Base-by-base conservation (phyloP, 2,797 vertebrate species). In the Chaenodraco wilsoni region DNA sequence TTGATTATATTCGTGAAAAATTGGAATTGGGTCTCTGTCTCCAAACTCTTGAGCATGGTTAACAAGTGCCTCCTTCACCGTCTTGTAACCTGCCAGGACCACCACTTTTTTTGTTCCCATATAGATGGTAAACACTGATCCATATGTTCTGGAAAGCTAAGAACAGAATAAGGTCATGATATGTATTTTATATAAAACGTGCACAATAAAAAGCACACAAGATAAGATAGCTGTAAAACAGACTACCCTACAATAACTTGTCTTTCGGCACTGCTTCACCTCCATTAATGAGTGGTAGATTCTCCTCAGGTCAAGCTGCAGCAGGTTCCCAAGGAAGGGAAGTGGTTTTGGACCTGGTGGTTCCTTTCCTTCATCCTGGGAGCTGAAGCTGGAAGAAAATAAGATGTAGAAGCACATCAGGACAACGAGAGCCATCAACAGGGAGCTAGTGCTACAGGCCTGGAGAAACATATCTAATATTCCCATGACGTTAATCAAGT, bases 61-160 rank as follows among this genome's bases (percentile, higher is more conserved):
- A 0, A 88, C 74, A 1, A 90, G 86, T 0, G 88, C 90, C 63
- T 87, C 85, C 67, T 87, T 88, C 68, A 91, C 85, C 0, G 87
- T 71, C 62, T 52, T 83, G 66, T 87, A 88, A 21, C 81, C 27
- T 27, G 27, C 27, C 27, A 27, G 27, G 27, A 27, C 27, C 27
- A 27, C 27, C 4, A 27, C 27, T 40, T 80, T 89, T 0, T 84
- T n/a, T 0, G 69, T 14, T 21, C 89, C 87, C 1, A 87, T 1
- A 10, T 81, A 56, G 11, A 89, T 3, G 0, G 76, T 87, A 65
- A 86, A 87, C 37, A 88, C 86, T 3, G 88, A 75, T 6, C 89
- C 86, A 56, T 86, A 89, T 45, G 72, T 69, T 63, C 74, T 87
- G 9, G 74, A 89, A 3, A 88, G 45, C 88, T 91, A 13, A 1